Percentiles rank a stretch among this genome's conserved stretches.
Conservation (phyloP, 2,797 vertebrate genomes). For the Lepus oiostolus region DNA sequence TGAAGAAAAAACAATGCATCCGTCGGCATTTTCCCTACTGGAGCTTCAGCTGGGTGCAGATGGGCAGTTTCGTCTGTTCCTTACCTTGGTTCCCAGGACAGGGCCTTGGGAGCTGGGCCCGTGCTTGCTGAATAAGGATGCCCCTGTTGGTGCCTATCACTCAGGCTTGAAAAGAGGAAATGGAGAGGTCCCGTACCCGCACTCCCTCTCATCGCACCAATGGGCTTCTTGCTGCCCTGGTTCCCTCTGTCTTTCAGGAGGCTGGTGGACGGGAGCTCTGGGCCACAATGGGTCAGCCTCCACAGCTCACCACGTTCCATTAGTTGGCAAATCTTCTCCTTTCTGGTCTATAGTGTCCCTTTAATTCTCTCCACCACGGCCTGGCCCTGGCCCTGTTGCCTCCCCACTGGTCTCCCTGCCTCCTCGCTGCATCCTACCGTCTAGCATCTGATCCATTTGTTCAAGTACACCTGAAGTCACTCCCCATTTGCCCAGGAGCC, state of each 20-base stretch:
- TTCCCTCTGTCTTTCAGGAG: neutral
- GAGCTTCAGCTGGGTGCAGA: neutral
- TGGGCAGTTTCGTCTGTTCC: accelerated
- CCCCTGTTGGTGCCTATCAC: neutral
- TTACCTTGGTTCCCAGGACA: constrained; percentile 33
- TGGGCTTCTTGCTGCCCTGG: neutral
- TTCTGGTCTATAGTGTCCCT: neutral
- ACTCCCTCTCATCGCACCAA: neutral
- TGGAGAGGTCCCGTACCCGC: accelerated
- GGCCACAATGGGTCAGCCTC: neutral
- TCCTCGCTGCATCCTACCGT: accelerated
- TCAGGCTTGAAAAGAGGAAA: neutral
- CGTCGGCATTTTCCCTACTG: neutral
- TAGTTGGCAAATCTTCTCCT: neutral
- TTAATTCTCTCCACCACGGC: neutral
- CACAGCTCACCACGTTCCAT: neutral
- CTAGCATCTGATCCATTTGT: accelerated
- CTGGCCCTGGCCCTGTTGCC: neutral
- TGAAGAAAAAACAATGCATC: neutral
- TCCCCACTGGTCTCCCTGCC: neutral
- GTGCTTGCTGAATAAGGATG: neutral
- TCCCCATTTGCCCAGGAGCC: neutral
- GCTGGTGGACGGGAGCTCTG: neutral
- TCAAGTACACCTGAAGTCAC: accelerated
- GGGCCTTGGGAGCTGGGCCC: neutral